These are phyloP conservation scores for Meteorus cinctellus DNA, from an alignment of 2,888 invertebrate genomes.

Conservation along the genomic window DNA sequence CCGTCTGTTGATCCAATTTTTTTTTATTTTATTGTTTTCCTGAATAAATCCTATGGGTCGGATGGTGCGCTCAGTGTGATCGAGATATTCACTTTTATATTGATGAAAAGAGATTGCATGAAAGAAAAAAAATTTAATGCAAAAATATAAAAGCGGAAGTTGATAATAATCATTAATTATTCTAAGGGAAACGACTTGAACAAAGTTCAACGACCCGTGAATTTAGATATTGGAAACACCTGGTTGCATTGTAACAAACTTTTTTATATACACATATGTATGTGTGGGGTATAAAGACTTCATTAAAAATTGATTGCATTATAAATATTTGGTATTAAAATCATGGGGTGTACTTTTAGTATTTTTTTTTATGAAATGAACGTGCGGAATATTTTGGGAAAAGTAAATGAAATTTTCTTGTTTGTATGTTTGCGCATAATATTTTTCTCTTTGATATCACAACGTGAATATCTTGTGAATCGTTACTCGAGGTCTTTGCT, in stretches of 20 bases:
- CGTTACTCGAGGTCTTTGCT: conserved; percentile 41
- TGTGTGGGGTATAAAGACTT: neutral
- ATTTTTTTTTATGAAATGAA: neutral
- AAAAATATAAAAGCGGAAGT: conserved; percentile 21
- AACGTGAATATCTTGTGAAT: conserved; percentile 33
- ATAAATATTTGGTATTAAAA: no score
- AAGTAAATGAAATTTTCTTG: neutral
- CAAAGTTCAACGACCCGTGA: conserved; percentile 35
- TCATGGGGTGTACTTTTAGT: no score
- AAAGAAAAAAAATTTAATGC: neutral
- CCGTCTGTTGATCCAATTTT: neutral
- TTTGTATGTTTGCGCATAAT: neutral
- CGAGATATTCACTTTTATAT: neutral
- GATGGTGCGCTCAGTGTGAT: conserved; percentile 9
- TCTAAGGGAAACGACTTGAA: conserved; percentile 5
- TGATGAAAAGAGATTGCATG: neutral
- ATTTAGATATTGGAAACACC: conserved; percentile 24
- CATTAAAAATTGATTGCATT: neutral
- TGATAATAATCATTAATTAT: conserved; percentile 30
- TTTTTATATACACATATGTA: neutral
- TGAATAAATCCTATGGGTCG: neutral
- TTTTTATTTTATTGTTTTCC: neutral
- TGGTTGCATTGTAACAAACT: conserved; percentile 31
- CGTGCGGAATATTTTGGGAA: neutral
- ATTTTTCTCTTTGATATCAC: conserved; percentile 16